Base-by-base conservation (phyloP, 2,797 vertebrate genomes). In the Allobates femoralis region DNA sequence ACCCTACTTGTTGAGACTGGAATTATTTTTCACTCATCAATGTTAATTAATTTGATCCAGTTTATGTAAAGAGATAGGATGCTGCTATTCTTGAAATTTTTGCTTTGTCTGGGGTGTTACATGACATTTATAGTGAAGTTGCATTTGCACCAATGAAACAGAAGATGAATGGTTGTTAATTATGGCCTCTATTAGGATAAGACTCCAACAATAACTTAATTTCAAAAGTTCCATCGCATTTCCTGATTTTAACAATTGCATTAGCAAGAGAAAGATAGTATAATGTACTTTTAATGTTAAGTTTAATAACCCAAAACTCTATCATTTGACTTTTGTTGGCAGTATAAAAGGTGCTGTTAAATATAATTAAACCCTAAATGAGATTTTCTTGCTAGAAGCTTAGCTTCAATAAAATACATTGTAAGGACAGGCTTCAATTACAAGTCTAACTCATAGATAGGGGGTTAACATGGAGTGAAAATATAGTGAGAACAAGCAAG, bases 211-310 rank as follows among this genome's bases (percentile, higher is more conserved):
- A 85, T 81, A 85, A 81, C 69, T 76, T 86, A 46, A 85, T 88
- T 88, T 85, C 18, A 77, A 67, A 88, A 85, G 55, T 88, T 81
- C 58, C 60, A 85, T 81, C 34, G 79, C 69, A 81, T 85, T 85
- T 85, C n/a, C 78, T 58, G 50, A 55, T 85, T 80, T 81, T 80
- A 85, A 77, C 78, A 85, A 85, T 76, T 85, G 71, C 83, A 84
- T 88, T 88, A 81, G 77, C 67, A 81, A 23, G 66, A 75, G 41
- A 86, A 64, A 84, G 80, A 81, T 78, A 88, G 77, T 88, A 85
- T 88, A 88, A 88, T 88, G 73, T 85, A 81, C 87, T 88, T 88
- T 85, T 88, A 88, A 85, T 88, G 87, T 81, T 88, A 88, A 76
- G 71, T 85, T 85, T 88, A 88, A 88, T 88, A 88, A 88, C 83